Evolutionary conservation across 2,113 vertebrate species (phyloP).

Genomic region (Ranitomeya variabilis): DNA sequence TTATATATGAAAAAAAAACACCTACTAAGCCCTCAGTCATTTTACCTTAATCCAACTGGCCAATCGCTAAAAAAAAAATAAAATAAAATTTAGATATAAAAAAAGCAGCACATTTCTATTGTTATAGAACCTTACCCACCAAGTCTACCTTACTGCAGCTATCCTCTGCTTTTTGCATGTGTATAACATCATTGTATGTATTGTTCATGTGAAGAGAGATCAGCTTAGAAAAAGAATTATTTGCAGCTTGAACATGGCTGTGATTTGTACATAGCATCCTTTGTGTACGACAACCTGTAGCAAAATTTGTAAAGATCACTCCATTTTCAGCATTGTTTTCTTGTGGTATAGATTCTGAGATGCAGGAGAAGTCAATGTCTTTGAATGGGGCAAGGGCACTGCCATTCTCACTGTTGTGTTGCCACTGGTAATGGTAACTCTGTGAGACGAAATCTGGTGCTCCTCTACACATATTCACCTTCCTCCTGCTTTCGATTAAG

Average conservation of each 20-base stretch:
- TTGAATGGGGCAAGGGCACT: constrained; percentile 57
- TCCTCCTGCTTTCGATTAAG: constrained; percentile 40
- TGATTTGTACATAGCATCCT: constrained; percentile 70
- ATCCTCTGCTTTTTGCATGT: constrained; percentile 69
- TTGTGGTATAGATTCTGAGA: constrained; percentile 70
- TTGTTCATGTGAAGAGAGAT: constrained; percentile 33
- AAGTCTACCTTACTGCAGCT: constrained; percentile 64
- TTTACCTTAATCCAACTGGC: constrained; percentile 64
- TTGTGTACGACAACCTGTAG: constrained; percentile 64
- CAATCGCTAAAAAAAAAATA: constrained; percentile 70
- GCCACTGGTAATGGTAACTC: constrained; percentile 67
- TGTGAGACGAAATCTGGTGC: constrained; percentile 61
- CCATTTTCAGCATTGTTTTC: constrained; percentile 59
- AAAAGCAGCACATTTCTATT: constrained; percentile 81
- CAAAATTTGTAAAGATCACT: constrained; percentile 47
- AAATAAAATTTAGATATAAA: constrained; percentile 59
- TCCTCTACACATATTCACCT: constrained; percentile 49
- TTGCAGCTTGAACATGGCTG: constrained; percentile 72
- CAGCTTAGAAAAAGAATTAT: constrained; percentile 65
- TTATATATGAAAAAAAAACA: constrained; percentile 55
- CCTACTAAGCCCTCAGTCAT: constrained; percentile 70
- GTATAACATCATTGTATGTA: constrained; percentile 61
- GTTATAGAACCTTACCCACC: constrained; percentile 73
- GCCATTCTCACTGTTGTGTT: constrained; percentile 53
- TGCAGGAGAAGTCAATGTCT: constrained; percentile 64